A percentile compares a stretch with the other conserved stretches of the same genome.
Conservation (phyloP, 2,888 invertebrate genomes). For the Eucera pruinosa region DNA sequence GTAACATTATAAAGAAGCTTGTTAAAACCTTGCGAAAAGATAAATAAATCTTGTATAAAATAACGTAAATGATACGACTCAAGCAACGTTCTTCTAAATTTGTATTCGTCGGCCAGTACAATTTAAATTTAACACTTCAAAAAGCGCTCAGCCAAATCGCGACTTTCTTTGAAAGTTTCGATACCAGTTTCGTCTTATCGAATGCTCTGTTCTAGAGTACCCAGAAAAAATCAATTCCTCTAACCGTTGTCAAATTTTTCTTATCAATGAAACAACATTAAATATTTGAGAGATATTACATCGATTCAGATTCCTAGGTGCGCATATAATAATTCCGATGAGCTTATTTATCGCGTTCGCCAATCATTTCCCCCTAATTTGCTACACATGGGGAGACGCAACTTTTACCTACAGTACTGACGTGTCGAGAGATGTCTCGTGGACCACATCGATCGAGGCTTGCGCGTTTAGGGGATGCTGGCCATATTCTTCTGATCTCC, state of each 20-base stretch:
- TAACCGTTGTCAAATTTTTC: too few relatives aligned
- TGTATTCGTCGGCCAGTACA: too few relatives aligned
- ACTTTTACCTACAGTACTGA: constrained; percentile 57
- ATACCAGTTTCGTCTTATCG: constrained; percentile 14
- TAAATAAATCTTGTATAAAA: too few relatives aligned
- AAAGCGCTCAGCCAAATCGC: too few relatives aligned
- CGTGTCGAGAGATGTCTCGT: constrained; percentile 68
- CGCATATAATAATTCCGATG: not conserved
- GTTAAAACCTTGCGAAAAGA: too few relatives aligned
- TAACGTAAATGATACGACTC: too few relatives aligned
- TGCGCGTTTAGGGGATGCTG: constrained; percentile 75
- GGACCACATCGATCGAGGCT: constrained; percentile 79
- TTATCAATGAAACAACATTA: not conserved
- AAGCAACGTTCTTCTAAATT: too few relatives aligned
- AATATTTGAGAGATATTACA: not conserved
- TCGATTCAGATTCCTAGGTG: not conserved
- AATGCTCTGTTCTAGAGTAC: not conserved
- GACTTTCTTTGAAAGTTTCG: not conserved
- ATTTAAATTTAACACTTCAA: too few relatives aligned
- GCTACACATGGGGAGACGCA: constrained; percentile 23
- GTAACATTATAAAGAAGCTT: too few relatives aligned
- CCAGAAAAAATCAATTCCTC: not conserved
- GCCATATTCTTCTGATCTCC: constrained; percentile 74
- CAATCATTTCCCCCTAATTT: not conserved
- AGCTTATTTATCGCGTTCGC: not conserved